Evolutionary conservation across 2,888 invertebrate genomes (phyloP).

Genomic region (Julus scanicus): DNA sequence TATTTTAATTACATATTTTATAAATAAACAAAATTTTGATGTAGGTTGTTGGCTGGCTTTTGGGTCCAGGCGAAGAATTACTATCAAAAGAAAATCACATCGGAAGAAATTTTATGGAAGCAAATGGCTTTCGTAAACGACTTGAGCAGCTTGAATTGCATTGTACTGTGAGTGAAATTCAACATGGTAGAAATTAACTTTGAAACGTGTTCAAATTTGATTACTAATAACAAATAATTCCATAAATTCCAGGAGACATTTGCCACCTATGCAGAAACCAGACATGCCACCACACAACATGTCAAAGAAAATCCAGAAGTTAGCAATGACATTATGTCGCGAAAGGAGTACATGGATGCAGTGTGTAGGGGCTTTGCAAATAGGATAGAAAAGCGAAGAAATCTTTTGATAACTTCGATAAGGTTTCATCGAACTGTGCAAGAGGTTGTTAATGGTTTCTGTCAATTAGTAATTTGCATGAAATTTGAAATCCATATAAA

Average conservation of each 20-base stretch:
- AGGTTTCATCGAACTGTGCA: slow-evolving; percentile 80
- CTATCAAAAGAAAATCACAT: slow-evolving; percentile 78
- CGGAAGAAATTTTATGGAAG: slow-evolving; percentile 73
- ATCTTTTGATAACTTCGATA: slow-evolving; percentile 78
- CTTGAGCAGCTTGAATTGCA: slow-evolving; percentile 81
- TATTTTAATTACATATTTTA: not conserved
- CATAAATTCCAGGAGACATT: slow-evolving; percentile 74
- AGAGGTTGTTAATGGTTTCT: slow-evolving; percentile 68
- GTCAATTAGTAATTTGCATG: too few species aligned
- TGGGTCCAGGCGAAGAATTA: slow-evolving; percentile 80
- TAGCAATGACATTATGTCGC: slow-evolving; percentile 76
- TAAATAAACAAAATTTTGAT: slow-evolving; percentile 64
- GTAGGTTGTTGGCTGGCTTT: slow-evolving; percentile 80
- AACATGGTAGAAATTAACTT: too few species aligned
- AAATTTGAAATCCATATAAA: not conserved
- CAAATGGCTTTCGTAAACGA: slow-evolving; percentile 77
- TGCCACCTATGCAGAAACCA: slow-evolving; percentile 80
- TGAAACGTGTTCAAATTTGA: too few species aligned
- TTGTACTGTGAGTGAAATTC: slow-evolving; percentile 72
- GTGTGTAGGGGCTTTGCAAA: slow-evolving; percentile 81
- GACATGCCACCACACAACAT: slow-evolving; percentile 77
- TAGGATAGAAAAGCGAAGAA: slow-evolving; percentile 78
- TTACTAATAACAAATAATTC: not conserved
- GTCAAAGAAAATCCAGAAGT: slow-evolving; percentile 66
- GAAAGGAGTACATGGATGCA: slow-evolving; percentile 84